These are phyloP conservation scores for Goniozus legneri DNA, from an alignment of 1,140 invertebrate species.

Conservation along the genomic window DNA sequence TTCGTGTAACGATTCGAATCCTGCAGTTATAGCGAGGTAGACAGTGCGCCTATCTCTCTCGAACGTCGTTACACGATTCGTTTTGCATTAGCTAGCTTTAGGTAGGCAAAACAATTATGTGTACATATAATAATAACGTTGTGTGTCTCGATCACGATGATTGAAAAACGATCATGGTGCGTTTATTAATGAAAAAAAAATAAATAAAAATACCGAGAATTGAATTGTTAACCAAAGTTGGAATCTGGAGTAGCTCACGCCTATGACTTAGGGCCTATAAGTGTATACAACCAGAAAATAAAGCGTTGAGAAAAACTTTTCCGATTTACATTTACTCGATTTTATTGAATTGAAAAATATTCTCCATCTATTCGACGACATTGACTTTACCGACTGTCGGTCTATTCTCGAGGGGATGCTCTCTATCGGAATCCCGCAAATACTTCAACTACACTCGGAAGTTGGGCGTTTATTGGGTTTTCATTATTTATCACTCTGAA, in stretches of 20 bases:
- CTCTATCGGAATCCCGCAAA: too few species aligned
- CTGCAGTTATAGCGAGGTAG: background rate
- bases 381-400: background rate
- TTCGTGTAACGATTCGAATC: too few species aligned
- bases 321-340: background rate
- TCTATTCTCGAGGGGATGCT: background rate
- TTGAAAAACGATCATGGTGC: conserved; percentile 18
- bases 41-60: conserved; percentile 5
- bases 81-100: conserved; percentile 27
- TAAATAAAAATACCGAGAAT: too few species aligned
- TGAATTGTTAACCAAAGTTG: conserved; percentile 28
- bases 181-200: conserved; percentile 30
- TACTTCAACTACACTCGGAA: too few species aligned
- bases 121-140: conserved; percentile 24
- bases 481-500: too few species aligned
- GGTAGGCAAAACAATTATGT: conserved; percentile 30
- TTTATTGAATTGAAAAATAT: background rate
- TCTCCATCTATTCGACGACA: background rate
- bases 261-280: conserved; percentile 32
- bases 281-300: conserved; percentile 30
- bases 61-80: conserved; percentile 18
- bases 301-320: conserved; percentile 11
- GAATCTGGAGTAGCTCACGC: conserved; percentile 24
- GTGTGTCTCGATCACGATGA: conserved; percentile 21
- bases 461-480: too few species aligned